phyloP scores from a whole-genome alignment of 2,888 invertebrate genomes.

The Caenorhabditis sinica region DNA sequence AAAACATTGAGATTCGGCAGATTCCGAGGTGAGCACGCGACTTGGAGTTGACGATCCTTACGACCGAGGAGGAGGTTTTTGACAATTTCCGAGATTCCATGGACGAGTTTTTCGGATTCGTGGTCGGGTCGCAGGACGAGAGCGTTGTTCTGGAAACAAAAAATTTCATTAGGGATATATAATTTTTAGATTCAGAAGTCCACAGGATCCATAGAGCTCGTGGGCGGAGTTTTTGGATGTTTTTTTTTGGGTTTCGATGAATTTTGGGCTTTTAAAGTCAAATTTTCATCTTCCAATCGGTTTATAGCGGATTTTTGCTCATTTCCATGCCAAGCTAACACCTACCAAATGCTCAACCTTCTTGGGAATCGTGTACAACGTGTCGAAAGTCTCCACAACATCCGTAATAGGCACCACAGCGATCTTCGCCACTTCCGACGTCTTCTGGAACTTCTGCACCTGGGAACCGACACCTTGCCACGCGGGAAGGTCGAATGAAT shows the following conservation, averaged over 20 bases:
- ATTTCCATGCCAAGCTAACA: no score
- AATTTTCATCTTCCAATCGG: neutral
- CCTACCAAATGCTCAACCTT: conserved; percentile 65
- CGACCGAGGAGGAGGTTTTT: conserved; percentile 76
- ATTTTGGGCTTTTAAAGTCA: no score
- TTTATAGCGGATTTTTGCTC: no score
- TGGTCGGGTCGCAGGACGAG: conserved; percentile 47
- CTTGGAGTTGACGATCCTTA: conserved; percentile 67
- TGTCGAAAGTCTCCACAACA: conserved; percentile 76
- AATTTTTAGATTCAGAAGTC: neutral
- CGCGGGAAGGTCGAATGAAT: conserved; percentile 67
- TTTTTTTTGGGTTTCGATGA: neutral
- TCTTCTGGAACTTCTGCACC: conserved; percentile 56
- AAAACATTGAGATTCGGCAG: conserved; percentile 31
- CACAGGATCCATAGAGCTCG: neutral
- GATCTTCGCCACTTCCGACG: conserved; percentile 32
- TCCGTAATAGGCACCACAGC: conserved; percentile 76
- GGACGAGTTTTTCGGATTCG: conserved; percentile 50
- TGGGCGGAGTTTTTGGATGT: neutral
- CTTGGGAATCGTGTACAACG: conserved; percentile 72
- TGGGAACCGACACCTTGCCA: conserved; percentile 46
- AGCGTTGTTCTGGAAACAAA: conserved; percentile 49
- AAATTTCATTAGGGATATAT: neutral
- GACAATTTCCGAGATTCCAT: conserved; percentile 75
- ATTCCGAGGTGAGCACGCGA: conserved; percentile 12